Evolutionary conservation across 2,113 vertebrate genomes (phyloP).

Genomic region (Catharus minimus): DNA sequence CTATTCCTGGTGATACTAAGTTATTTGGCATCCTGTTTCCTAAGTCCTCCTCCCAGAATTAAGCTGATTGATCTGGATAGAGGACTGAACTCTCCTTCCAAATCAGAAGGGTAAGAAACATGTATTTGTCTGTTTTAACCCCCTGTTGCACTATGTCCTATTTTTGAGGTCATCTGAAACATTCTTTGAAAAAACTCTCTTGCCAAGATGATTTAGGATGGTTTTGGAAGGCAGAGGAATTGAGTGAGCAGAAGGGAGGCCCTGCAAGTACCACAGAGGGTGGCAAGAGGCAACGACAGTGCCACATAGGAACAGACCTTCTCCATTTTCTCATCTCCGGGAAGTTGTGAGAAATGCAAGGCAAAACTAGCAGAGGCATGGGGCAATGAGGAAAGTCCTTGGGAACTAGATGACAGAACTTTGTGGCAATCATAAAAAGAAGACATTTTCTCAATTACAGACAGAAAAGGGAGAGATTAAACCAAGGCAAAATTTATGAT

Average conservation of each 20-base stretch:
- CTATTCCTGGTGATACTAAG: background rate
- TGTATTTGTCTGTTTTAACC: background rate
- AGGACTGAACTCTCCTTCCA: background rate
- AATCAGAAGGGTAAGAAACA: background rate
- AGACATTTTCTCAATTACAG: background rate
- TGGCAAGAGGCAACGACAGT: background rate
- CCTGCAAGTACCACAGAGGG: background rate
- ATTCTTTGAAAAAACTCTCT: background rate
- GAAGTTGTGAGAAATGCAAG: background rate
- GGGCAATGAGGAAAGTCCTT: background rate
- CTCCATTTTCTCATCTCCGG: background rate
- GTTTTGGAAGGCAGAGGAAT: background rate
- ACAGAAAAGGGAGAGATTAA: background rate
- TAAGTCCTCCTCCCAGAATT: background rate
- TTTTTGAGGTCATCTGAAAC: background rate
- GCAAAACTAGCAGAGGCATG: accelerated
- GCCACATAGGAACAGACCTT: background rate
- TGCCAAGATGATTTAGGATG: background rate
- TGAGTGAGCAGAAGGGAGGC: background rate
- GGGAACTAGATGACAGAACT: background rate
- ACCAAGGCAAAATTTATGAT: background rate
- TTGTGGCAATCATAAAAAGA: background rate
- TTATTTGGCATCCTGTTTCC: background rate
- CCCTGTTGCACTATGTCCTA: background rate
- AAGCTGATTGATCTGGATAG: background rate